Evolutionary conservation across 1,140 invertebrate species (phyloP).

Genomic region (Sycophaga agraensis): DNA sequence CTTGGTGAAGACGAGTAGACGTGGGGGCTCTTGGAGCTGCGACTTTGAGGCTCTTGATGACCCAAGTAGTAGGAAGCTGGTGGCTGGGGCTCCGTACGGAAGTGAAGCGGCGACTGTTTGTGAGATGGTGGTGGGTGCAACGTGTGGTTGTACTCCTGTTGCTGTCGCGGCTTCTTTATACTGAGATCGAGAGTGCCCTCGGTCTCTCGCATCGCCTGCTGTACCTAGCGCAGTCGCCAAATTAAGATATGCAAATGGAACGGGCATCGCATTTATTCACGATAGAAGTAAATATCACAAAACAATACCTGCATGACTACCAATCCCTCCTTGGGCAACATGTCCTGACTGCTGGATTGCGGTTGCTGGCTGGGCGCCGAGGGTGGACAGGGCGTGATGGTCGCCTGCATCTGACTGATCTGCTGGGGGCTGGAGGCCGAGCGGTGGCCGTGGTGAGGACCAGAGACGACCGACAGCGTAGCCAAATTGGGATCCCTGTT

Average conservation of each 20-base stretch:
- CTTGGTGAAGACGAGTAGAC: constrained; percentile 51
- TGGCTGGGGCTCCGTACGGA: constrained; percentile 48
- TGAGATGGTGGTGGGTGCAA: constrained; percentile 55
- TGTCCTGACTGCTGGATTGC: constrained; percentile 32
- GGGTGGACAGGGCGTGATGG: constrained; percentile 65
- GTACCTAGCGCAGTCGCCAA: constrained; percentile 24
- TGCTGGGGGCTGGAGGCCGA: constrained; percentile 53
- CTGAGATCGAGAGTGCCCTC: constrained; percentile 73
- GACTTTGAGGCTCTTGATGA: constrained; percentile 46
- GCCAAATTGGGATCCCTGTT: constrained; percentile 62
- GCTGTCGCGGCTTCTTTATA: constrained; percentile 74
- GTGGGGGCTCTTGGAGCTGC: constrained; percentile 50
- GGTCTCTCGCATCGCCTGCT: constrained; percentile 54
- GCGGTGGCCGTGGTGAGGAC: constrained; percentile 49
- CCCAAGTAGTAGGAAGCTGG: constrained; percentile 48
- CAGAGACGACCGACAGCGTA: constrained; percentile 68
- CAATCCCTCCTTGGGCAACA: constrained; percentile 61
- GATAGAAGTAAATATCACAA: background rate
- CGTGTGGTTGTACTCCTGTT: constrained; percentile 56
- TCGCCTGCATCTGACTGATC: constrained; percentile 64
- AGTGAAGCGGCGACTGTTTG: constrained; percentile 51
- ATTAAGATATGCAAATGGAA: no score
- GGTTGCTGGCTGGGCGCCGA: constrained; percentile 32
- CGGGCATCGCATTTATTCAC: no score
- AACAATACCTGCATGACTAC: constrained; percentile 63